phyloP scores from a whole-genome alignment of 2,113 vertebrate species.

The Rattus norvegicus region GRCr8 NC_086023.1:168539001-168539500 shows the following conservation, averaged over 20 bases:
- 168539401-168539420: accelerated
- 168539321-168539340: too few relatives aligned
- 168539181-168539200: background rate
- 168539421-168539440: background rate
- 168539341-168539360: background rate
- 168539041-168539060: too few relatives aligned
- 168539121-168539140: accelerated
- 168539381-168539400: background rate
- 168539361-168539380: background rate
- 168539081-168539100: accelerated
- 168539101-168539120: background rate
- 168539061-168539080: too few relatives aligned
- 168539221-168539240: background rate
- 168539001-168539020: too few relatives aligned
- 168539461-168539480: conserved; percentile 2
- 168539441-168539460: background rate
- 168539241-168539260: background rate
- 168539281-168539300: background rate
- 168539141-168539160: accelerated
- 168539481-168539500: background rate
- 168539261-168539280: accelerated
- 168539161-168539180: background rate
- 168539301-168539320: background rate
- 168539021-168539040: too few relatives aligned
- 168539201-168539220: background rate